phyloP scores from a whole-genome alignment of 2,797 vertebrate species.

The Helarctos malayanus region DNA sequence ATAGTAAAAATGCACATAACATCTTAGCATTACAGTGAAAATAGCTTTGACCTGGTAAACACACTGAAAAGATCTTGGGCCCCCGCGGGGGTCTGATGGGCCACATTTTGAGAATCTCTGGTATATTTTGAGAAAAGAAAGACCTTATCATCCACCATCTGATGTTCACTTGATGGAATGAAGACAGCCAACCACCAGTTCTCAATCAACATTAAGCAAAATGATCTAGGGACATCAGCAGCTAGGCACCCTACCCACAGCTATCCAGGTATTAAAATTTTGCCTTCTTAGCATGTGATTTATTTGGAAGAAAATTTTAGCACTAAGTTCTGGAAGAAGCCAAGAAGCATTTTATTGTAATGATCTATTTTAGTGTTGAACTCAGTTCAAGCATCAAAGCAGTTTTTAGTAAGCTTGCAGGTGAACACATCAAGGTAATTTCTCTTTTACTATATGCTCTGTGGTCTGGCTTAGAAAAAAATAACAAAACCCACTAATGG shows the following conservation, averaged over 20 bases:
- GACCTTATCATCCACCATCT: background rate
- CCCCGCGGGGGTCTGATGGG: background rate
- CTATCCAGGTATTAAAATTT: slow-evolving; percentile 43
- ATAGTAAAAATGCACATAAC: background rate
- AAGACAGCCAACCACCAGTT: background rate
- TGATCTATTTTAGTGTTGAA: slow-evolving; percentile 42
- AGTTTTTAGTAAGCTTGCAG: slow-evolving; percentile 54
- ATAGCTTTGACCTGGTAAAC: background rate
- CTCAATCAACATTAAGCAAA: background rate
- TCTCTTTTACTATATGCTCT: background rate
- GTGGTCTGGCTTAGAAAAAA: slow-evolving; percentile 20
- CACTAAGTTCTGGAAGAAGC: slow-evolving; percentile 63
- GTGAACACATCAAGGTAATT: slow-evolving; percentile 7
- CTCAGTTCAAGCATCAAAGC: slow-evolving; percentile 11
- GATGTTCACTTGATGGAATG: background rate
- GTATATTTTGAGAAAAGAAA: slow-evolving; percentile 10
- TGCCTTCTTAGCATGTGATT: slow-evolving; percentile 31
- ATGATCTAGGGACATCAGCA: background rate
- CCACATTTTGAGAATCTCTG: background rate
- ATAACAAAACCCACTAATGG: background rate
- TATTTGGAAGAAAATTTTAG: slow-evolving; percentile 66
- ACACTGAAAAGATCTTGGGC: background rate
- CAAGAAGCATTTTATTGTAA: slow-evolving; percentile 54
- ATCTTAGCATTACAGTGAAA: background rate
- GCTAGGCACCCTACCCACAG: background rate